phyloP scores from a whole-genome alignment of 1,140 invertebrate species.

The Chrysopa pallens region DNA sequence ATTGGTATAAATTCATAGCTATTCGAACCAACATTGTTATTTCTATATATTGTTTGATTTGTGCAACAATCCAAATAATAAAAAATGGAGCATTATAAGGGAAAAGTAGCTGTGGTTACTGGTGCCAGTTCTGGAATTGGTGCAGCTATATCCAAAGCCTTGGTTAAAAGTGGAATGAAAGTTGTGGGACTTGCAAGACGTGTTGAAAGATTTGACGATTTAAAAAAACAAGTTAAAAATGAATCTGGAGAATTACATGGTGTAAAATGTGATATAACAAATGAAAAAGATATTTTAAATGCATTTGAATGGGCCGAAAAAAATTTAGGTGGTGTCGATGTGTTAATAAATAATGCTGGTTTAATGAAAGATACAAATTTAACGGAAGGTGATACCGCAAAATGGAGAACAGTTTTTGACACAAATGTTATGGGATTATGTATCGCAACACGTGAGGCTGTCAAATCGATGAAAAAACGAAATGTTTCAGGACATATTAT shows the following conservation, averaged over 20 bases:
- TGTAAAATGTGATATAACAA: slow-evolving; percentile 39
- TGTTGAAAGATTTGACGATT: slow-evolving; percentile 30
- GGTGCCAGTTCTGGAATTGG: too few species aligned
- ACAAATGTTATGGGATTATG: slow-evolving; percentile 48
- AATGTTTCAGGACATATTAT: slow-evolving; percentile 48
- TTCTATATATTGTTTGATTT: too few species aligned
- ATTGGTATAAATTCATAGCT: too few species aligned
- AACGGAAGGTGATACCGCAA: slow-evolving; percentile 18
- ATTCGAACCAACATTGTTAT: too few species aligned
- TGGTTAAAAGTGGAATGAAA: not conserved
- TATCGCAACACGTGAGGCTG: slow-evolving; percentile 42
- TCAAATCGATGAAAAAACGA: slow-evolving; percentile 44
- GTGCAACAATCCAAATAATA: too few species aligned
- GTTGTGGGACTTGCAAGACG: slow-evolving; percentile 53
- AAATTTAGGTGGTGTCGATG: slow-evolving; percentile 35
- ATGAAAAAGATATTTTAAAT: slow-evolving; percentile 35
- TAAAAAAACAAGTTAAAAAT: slow-evolving; percentile 3
- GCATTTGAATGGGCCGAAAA: slow-evolving; percentile 38
- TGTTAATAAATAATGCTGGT: slow-evolving; percentile 48
- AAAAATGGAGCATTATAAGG: too few species aligned
- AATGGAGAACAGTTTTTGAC: slow-evolving; percentile 33
- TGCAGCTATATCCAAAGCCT: too few species aligned
- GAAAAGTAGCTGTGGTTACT: too few species aligned
- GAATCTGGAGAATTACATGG: slow-evolving; percentile 17
- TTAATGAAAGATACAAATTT: not conserved